Conservation (phyloP, 2,888 invertebrate genomes). For the Ariolimax columbianus region DNA sequence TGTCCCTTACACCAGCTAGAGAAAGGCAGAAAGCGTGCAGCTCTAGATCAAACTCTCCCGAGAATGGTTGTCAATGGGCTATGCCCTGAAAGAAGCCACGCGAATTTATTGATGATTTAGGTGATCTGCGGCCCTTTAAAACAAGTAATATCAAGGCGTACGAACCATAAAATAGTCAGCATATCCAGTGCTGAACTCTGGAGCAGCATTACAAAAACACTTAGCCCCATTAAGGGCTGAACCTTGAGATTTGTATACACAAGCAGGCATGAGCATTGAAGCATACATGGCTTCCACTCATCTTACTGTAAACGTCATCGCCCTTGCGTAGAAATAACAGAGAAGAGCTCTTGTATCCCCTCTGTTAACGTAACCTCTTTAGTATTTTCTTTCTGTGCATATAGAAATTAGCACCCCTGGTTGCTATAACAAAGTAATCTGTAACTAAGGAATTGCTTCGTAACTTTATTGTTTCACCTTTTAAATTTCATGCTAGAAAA, state of each 20-base stretch:
- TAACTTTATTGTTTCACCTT: not conserved
- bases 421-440: constrained; percentile 12
- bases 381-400: not conserved
- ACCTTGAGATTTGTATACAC: not conserved
- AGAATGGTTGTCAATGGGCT: too few species aligned
- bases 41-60: too few species aligned
- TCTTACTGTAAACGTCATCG: not conserved
- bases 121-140: too few species aligned
- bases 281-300: not conserved
- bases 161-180: too few species aligned
- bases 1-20: too few species aligned
- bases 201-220: too few species aligned
- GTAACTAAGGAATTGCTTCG: constrained; percentile 12
- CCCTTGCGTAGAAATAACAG: not conserved
- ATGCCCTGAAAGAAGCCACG: too few species aligned
- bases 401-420: not conserved
- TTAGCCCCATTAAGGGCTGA: too few species aligned
- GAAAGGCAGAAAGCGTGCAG: too few species aligned
- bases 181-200: too few species aligned
- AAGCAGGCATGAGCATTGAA: not conserved
- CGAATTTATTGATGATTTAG: too few species aligned
- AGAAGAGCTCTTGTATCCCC: not conserved
- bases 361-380: not conserved
- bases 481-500: not conserved
- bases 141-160: too few species aligned